Evolutionary conservation across 2,797 vertebrate genomes (phyloP), one percentile per base, ranked within the genome.

Genomic region (Pseudochromis fuscus): DNA sequence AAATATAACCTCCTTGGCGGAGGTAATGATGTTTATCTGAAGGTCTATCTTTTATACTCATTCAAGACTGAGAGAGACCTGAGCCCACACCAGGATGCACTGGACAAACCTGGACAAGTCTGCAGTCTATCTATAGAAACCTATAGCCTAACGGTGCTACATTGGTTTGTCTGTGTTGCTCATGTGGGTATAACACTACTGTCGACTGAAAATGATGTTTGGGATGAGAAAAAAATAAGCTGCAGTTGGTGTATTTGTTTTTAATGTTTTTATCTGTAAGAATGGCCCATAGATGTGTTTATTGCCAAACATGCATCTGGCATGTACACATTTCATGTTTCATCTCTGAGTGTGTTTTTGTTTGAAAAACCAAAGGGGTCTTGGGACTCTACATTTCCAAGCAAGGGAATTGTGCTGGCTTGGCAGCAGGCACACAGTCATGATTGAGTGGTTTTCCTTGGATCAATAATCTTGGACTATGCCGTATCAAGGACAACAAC

Each of bases 401-500:
- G 52, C 49, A 19, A 48, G 44, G 66, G 40, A 61, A 56, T 85
- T 85, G 67, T 77, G 83, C 89, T 88, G 75, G 74, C 87, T 85
- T 79, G 70, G 84, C 87, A 89, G 67, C 86, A 88, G 67, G 48
- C 76, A 51, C 84, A 85, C 81, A 64, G 81, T 78, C 84, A 87
- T 90, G 88, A 92, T 89, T 89, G 87, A 92, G 84, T 77, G 77
- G 45, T 85, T 86, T 86, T 81, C 38, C 72, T 70, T 59, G 66
- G 88, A 90, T 92, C 91, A 83, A 90, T 92, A 89, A 89, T 78
- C 68, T 57, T 63, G 77, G 78, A 83, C 89, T 89, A 66, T 82
- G 77, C 64, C 6, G 84, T 46, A 81, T 79, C 82, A 91, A 89
- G 82, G 87, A 89, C 82, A 84, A 86, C 80, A 88, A 83, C 84